phyloP scores from a whole-genome alignment of 2,797 vertebrate genomes.

The Acanthornis magna region DNA sequence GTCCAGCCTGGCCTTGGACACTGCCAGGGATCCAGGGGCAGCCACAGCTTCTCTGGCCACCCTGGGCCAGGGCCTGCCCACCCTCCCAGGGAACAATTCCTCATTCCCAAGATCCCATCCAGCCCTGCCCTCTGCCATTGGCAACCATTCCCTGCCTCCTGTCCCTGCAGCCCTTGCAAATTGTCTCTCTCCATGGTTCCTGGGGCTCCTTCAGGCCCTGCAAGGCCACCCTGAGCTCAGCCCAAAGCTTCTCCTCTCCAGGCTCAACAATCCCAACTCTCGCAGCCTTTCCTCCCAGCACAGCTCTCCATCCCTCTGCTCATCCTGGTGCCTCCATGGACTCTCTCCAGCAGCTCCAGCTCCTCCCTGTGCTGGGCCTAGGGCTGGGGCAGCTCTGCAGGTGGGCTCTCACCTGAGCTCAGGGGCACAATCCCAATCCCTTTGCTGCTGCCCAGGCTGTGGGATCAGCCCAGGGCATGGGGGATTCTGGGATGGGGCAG shows the following conservation, averaged over 20 bases:
- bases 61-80: neutral
- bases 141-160: neutral
- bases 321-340: neutral
- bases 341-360: neutral
- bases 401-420: neutral
- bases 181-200: neutral
- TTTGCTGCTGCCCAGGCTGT: accelerated
- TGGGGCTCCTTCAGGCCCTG: neutral
- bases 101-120: accelerated
- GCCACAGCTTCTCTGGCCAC: neutral
- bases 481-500: neutral
- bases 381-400: neutral
- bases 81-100: neutral
- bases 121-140: neutral
- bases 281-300: neutral
- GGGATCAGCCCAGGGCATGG: neutral
- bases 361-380: neutral
- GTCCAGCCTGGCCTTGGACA: neutral
- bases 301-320: neutral
- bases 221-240: neutral
- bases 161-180: neutral
- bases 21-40: neutral
- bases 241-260: neutral
- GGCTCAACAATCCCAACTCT: neutral
- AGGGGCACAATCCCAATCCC: neutral